Conservation (phyloP, 37 sponge, comb jelly and placozoan species). For the Ianthella basta region DNA sequence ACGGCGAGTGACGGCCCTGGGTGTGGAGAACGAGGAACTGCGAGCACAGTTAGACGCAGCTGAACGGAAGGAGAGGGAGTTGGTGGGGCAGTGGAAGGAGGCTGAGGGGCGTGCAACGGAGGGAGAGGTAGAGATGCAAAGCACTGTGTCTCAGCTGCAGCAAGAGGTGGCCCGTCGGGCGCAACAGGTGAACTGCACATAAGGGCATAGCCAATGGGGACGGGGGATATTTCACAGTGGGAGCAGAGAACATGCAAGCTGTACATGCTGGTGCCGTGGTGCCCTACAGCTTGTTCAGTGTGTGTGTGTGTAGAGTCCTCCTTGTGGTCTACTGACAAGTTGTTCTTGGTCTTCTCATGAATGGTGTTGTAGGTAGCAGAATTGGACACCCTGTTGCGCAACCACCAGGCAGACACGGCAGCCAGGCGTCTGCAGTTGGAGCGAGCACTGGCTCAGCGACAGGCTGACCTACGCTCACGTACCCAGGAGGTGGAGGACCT, state of each 20-base stretch:
- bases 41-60: slow-evolving; percentile 15
- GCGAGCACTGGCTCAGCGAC: slow-evolving; percentile 56
- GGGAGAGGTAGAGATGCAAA: slow-evolving; percentile 39
- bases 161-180: slow-evolving; percentile 54
- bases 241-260: too few relatives aligned
- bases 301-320: too few relatives aligned
- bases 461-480: slow-evolving; percentile 56
- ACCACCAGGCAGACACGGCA: slow-evolving; percentile 76
- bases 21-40: slow-evolving; percentile 35
- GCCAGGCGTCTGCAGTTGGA: slow-evolving; percentile 68
- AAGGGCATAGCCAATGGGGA: not conserved
- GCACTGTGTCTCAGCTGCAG: slow-evolving; percentile 40
- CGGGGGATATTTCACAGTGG: too few relatives aligned
- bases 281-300: too few relatives aligned
- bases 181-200: slow-evolving; percentile 21
- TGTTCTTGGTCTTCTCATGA: not conserved
- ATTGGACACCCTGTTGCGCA: slow-evolving; percentile 61
- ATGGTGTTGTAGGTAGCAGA: slow-evolving; percentile 53
- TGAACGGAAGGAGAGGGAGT: slow-evolving; percentile 20
- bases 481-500: slow-evolving; percentile 69
- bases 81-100: slow-evolving; percentile 6
- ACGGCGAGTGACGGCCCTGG: not conserved
- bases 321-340: too few relatives aligned
- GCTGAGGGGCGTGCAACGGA: slow-evolving; percentile 22
- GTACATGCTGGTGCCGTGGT: too few relatives aligned